Base-by-base conservation (phyloP, 2,113 vertebrate genomes). In the Phaethornis superciliosus region DNA sequence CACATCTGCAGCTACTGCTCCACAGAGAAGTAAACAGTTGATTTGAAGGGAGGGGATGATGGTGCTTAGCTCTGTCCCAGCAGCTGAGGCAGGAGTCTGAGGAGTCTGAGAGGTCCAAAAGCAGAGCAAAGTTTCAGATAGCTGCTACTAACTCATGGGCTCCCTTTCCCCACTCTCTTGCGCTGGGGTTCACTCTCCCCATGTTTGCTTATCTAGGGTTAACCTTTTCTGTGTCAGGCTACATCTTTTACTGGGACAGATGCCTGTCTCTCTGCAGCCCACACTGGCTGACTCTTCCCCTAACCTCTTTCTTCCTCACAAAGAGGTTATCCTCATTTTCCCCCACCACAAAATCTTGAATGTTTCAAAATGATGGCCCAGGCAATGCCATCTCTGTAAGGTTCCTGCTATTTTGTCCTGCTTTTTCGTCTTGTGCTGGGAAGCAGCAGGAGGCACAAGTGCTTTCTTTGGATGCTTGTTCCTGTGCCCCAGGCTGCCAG, bases 291-390 rank as follows among this genome's bases (percentile, higher is more conserved):
- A 24, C 85, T 91, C 60, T 0, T 88, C 81, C 76, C 76, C 64
- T 80, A 93, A 91, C 89, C 91, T 94, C 88, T 91, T 93, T 82
- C 58, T 81, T 49, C 89, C 64, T 85, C 74, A 49, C 75, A 91
- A 94, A 74, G 90, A 95, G 81, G 75, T 93, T 95, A 78, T 91
- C 94, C 92, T 96, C 65, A 4, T 86, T 95, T 97, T 47, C 58
- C 85, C 83, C 47, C 0, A 2, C 24, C 42, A 59, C 12, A 10
- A 27, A 68, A 16, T 37, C 80, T 64, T 23, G 7, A 85, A 58
- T 18, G 0, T 76, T 79, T 90, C 58, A 82, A 49, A 51, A 42
- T 54, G 44, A 49, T 32, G 30, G 35, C 68, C 76, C 12, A 10
- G 68, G 71, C 47, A 52, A 11, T 71, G 54, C 37, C 0, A 0